Conservation (phyloP, 2,113 vertebrate genomes). For the Hirundichthys speculiger region DNA sequence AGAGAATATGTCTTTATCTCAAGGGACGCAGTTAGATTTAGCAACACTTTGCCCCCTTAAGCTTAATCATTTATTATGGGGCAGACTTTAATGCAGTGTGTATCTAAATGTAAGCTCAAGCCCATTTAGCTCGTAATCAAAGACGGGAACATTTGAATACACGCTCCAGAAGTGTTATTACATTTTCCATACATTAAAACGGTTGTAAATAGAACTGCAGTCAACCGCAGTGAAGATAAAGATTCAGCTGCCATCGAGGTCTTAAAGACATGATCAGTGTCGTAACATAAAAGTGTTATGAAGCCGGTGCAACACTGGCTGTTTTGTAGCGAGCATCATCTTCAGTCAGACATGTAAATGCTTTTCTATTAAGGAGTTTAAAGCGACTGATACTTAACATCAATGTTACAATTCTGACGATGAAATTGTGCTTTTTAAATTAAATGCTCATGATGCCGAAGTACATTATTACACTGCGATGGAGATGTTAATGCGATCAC, state of each 20-base stretch:
- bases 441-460: too few relatives aligned
- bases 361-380: too few relatives aligned
- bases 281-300: background rate
- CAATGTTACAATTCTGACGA: too few relatives aligned
- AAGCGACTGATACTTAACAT: too few relatives aligned
- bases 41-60: constrained; percentile 31
- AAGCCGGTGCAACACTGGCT: background rate
- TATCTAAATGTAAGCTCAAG: constrained; percentile 44
- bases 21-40: constrained; percentile 54
- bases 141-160: constrained; percentile 29
- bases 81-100: constrained; percentile 42
- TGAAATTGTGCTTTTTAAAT: too few relatives aligned
- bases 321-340: background rate
- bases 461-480: too few relatives aligned
- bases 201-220: constrained; percentile 5
- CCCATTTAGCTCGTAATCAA: constrained; percentile 36
- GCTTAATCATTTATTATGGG: constrained; percentile 40
- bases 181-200: background rate
- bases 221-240: background rate
- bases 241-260: background rate
- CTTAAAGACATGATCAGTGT: too few relatives aligned
- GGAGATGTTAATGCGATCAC: too few relatives aligned
- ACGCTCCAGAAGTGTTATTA: constrained; percentile 1
- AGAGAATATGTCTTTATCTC: constrained; percentile 48
- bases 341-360: too few relatives aligned